These are phyloP conservation scores for Volucella zonaria DNA, from an alignment of 2,888 invertebrate species.

Conservation along the genomic window DNA sequence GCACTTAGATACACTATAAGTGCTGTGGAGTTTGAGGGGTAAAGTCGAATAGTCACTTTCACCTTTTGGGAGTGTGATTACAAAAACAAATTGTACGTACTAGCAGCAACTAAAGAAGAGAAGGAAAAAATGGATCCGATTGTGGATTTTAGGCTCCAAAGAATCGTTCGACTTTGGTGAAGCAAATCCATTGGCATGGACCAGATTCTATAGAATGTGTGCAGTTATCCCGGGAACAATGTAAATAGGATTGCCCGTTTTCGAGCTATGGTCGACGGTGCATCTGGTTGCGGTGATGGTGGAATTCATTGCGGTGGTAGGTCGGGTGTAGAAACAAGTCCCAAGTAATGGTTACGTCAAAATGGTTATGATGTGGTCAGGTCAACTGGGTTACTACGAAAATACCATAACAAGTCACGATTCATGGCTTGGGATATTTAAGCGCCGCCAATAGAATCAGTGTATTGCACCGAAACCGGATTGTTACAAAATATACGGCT, in stretches of 20 bases:
- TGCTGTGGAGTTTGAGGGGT: neutral
- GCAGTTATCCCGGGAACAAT: slow-evolving; percentile 26
- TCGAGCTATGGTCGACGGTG: neutral
- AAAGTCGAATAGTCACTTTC: slow-evolving; percentile 57
- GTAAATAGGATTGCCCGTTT: neutral
- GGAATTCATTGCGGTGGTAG: slow-evolving; percentile 16
- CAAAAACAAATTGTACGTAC: neutral
- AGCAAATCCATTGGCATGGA: slow-evolving; percentile 24
- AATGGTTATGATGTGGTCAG: slow-evolving; percentile 30
- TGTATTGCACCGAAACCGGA: too few species aligned
- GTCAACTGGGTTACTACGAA: slow-evolving; percentile 17
- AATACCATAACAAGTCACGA: neutral
- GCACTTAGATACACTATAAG: slow-evolving; percentile 6
- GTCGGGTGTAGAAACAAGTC: neutral
- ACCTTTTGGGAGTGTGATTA: slow-evolving; percentile 39
- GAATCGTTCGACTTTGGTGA: slow-evolving; percentile 3
- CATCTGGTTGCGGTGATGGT: neutral
- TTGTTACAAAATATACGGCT: too few species aligned
- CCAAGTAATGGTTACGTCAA: slow-evolving; percentile 17
- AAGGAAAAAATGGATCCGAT: slow-evolving; percentile 17
- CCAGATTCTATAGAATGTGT: neutral
- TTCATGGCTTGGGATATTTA: too few species aligned
- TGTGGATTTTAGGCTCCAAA: neutral
- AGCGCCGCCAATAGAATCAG: too few species aligned
- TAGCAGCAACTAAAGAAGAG: neutral